phyloP scores from a whole-genome alignment of 2,888 invertebrate genomes.

The Eumerus sabulonum region DNA sequence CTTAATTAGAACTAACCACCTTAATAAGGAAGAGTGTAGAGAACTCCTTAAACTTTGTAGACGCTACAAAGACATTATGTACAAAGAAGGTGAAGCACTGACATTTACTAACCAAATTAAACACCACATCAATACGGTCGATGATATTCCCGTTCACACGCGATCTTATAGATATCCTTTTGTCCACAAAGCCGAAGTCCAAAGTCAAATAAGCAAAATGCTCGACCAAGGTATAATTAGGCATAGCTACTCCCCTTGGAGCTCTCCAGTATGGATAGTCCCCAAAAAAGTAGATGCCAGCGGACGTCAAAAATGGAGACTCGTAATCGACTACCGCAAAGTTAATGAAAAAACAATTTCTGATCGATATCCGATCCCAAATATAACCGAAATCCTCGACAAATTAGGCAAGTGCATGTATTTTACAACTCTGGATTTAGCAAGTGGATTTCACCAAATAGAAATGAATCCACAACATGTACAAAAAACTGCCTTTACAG shows the following conservation, averaged over 20 bases:
- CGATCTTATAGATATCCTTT: conserved; percentile 70
- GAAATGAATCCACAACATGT: conserved; percentile 19
- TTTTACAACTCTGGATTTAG: conserved; percentile 43
- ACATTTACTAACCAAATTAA: too few species aligned
- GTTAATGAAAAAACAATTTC: conserved; percentile 51
- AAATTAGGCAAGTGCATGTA: conserved; percentile 57
- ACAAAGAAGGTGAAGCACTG: too few species aligned
- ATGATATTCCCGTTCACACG: conserved; percentile 47
- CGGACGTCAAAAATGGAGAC: conserved; percentile 50
- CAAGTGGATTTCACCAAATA: conserved; percentile 50
- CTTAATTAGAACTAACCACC: too few species aligned
- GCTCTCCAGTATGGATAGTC: conserved; percentile 42
- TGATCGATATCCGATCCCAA: conserved; percentile 58
- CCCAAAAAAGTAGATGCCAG: conserved; percentile 47
- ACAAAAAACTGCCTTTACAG: conserved; percentile 17
- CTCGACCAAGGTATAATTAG: conserved; percentile 56
- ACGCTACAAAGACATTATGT: too few species aligned
- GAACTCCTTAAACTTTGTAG: too few species aligned
- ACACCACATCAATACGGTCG: neutral
- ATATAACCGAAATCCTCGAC: conserved; percentile 60
- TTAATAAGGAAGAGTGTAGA: too few species aligned
- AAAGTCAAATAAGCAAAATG: conserved; percentile 68
- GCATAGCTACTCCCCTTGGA: conserved; percentile 27
- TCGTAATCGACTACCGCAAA: conserved; percentile 56
- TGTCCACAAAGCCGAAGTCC: conserved; percentile 70